A percentile compares a stretch with the other conserved stretches of the same genome.
phyloP scores from a whole-genome alignment of 2,797 vertebrate genomes.

The Hylomyscus alleni region DNA sequence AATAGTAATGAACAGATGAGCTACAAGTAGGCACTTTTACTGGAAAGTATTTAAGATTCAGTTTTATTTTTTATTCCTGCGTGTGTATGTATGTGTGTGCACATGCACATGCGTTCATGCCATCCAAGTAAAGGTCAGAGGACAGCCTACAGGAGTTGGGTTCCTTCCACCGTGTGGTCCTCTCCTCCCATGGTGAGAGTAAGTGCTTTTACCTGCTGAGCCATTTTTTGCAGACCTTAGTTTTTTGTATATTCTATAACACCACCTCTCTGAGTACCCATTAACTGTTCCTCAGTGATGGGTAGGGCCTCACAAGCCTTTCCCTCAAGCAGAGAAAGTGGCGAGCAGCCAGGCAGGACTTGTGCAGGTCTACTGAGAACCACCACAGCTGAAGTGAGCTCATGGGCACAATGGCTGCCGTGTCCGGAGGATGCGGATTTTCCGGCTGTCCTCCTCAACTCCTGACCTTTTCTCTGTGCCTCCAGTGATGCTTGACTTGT shows the following conservation, averaged over 20 bases:
- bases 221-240: neutral
- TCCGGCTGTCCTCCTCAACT: too few relatives aligned
- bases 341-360: neutral
- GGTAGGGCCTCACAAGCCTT: neutral
- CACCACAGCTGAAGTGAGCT: neutral
- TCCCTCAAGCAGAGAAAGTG: neutral
- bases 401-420: neutral
- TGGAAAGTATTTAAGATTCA: neutral
- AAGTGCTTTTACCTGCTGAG: too few relatives aligned
- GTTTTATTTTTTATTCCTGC: neutral
- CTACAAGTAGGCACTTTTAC: neutral
- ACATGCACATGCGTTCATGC: neutral
- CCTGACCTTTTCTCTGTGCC: neutral
- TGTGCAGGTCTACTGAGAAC: neutral
- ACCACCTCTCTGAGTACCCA: neutral
- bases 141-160: neutral
- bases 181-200: neutral
- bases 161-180: neutral
- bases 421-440: neutral
- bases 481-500: neutral
- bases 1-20: neutral
- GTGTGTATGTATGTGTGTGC: neutral
- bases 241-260: neutral
- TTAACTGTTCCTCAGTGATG: neutral
- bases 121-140: neutral